Base-by-base conservation (phyloP, 2,888 invertebrate genomes). In the Drosophila lacicola region DNA sequence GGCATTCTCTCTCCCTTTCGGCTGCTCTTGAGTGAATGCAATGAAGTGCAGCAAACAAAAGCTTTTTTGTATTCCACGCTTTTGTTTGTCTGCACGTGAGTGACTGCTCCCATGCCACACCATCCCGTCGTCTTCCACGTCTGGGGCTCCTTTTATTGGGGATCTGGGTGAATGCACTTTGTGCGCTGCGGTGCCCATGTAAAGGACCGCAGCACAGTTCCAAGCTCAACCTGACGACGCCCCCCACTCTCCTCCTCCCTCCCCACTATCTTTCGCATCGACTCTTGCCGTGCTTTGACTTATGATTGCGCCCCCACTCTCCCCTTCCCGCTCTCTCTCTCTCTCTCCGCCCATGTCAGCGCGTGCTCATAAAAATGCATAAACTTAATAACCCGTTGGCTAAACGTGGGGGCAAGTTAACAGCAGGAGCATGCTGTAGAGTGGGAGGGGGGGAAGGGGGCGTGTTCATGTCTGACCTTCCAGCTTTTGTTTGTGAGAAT, bases 41-140 rank as follows among this genome's bases (percentile, higher is more conserved):
- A 86, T 84, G 83, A 86, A 84, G 87, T 83, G 79, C 70, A 71
- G 71, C 66, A 72, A 82, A 85, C 79, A 85, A 82, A 85, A 80
- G 72, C 47, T 60, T 71, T 77, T 78, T 75, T 74, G 65, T 70
- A 78, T 76, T 73, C 60, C 66, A 64, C 56, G 64, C 82, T 75
- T 82, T 82, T 82, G 79, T 85, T 82, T 82, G 78, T 72, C 70
- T 63, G 78, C 78, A 85, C 76, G 83, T 80, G 76, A 85, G 78
- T 73, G 68, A 70, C 73, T 62, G 51, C 51, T 29, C 37, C 58
- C 56, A 21, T 25, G 6, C 13, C 17, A 13, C 5, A 3, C 11
- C 56, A 39, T 2, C 2, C 13, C 21, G 34, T 9, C 53, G 19
- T 36, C 6, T 21, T 8, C 8, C n/a, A 25, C 4, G 17, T 3